Percentiles rank a stretch among this genome's conserved stretches.
These are phyloP conservation scores for Campopleginae sp. DNA, from an alignment of 2,888 invertebrate species.

Conservation along the genomic window DNA sequence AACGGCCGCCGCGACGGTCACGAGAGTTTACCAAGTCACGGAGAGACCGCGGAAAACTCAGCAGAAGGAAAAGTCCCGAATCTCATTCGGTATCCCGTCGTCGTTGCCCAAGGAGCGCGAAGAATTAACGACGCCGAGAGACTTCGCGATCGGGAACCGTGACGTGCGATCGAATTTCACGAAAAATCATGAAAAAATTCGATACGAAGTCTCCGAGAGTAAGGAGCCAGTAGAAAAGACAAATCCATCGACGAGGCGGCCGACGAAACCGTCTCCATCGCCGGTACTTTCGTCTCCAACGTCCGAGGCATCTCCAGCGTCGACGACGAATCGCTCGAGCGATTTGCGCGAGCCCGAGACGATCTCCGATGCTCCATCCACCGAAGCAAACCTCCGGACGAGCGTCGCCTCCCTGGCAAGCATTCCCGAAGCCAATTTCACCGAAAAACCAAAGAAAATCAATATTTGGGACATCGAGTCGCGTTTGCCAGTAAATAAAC, in stretches of 20 bases:
- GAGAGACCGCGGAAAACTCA: constrained; percentile 39
- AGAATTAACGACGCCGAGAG: constrained; percentile 57
- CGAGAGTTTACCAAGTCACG: constrained; percentile 62
- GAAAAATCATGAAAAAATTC: constrained; percentile 15
- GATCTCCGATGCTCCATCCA: constrained; percentile 63
- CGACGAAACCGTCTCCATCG: neutral
- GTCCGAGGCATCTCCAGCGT: neutral
- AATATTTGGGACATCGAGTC: constrained; percentile 56
- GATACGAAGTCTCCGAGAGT: neutral
- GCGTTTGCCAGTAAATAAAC: constrained; percentile 50
- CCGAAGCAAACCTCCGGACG: constrained; percentile 77
- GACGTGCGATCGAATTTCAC: constrained; percentile 49
- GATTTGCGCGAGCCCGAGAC: constrained; percentile 65
- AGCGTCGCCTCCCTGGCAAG: constrained; percentile 68
- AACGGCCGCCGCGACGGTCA: constrained; percentile 67
- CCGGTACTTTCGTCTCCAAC: neutral
- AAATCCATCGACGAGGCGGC: neutral
- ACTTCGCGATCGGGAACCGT: constrained; percentile 60
- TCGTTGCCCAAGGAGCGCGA: constrained; percentile 55
- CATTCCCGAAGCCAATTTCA: constrained; percentile 8
- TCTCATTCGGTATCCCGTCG: constrained; percentile 67
- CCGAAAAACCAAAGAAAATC: constrained; percentile 71
- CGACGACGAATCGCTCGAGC: constrained; percentile 59
- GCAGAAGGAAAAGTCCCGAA: constrained; percentile 12
- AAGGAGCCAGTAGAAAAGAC: constrained; percentile 1